Evolutionary conservation across 2,113 vertebrate genomes (phyloP).

Genomic region (Tetraodon nigroviridis): DNA sequence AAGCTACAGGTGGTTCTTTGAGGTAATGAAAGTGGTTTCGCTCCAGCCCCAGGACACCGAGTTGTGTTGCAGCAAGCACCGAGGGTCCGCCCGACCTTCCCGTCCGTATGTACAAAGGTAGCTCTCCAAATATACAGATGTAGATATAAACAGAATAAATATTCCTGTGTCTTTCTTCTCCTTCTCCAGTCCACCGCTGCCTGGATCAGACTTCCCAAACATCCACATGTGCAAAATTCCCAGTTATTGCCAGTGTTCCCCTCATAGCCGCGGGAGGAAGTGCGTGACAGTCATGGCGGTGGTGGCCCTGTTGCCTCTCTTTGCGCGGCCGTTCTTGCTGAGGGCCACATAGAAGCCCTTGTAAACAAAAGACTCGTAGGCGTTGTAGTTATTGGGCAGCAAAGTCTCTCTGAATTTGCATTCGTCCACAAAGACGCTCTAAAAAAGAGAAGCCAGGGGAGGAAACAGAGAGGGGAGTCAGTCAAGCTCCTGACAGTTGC

Average conservation of each 20-base stretch:
- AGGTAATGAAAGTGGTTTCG: conserved; percentile 78
- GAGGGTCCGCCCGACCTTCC: conserved; percentile 57
- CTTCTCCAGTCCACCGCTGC: conserved; percentile 56
- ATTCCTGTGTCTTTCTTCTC: conserved; percentile 54
- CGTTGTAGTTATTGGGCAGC: conserved; percentile 96
- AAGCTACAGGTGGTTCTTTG: conserved; percentile 64
- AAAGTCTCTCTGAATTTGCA: conserved; percentile 94
- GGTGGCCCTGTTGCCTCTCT: conserved; percentile 89
- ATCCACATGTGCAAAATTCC: conserved; percentile 82
- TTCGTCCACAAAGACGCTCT: conserved; percentile 87
- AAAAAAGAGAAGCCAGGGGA: conserved; percentile 5
- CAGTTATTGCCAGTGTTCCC: conserved; percentile 67
- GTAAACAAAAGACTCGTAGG: conserved; percentile 87
- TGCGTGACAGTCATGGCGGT: conserved; percentile 91
- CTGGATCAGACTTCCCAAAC: conserved; percentile 52
- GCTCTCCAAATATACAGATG: conserved; percentile 79
- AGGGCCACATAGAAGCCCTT: conserved; percentile 86
- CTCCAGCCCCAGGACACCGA: conserved; percentile 66
- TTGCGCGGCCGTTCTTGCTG: conserved; percentile 87
- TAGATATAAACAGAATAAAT: conserved; percentile 75
- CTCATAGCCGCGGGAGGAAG: conserved; percentile 91
- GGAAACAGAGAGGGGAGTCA: conserved; percentile 15
- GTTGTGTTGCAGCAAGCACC: conserved; percentile 73
- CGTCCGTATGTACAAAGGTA: conserved; percentile 73
- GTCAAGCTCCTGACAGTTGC: conserved; percentile 20